These are phyloP conservation scores for Netelia virgata DNA, from an alignment of 2,888 invertebrate species.

Conservation along the genomic window DNA sequence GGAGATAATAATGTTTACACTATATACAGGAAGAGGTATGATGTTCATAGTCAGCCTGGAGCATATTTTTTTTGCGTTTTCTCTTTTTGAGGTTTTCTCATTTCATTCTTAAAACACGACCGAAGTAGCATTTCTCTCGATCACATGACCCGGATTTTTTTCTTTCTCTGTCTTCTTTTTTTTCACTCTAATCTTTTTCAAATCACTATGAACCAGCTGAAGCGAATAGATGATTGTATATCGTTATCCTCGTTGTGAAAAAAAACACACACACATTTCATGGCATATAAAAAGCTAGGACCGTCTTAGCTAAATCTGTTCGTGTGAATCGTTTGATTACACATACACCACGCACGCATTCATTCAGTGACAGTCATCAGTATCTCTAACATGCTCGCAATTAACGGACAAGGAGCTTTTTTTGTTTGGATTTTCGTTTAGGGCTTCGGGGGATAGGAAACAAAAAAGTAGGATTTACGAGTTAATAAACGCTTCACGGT, in stretches of 20 bases:
- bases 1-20: slow-evolving; percentile 80
- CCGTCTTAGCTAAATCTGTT: slow-evolving; percentile 51
- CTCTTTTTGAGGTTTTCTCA: slow-evolving; percentile 54
- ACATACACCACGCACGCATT: slow-evolving; percentile 45
- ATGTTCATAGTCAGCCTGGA: slow-evolving; percentile 76
- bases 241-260: slow-evolving; percentile 59
- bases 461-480: slow-evolving; percentile 34
- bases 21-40: slow-evolving; percentile 81
- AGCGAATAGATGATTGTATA: slow-evolving; percentile 41
- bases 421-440: slow-evolving; percentile 37
- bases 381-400: slow-evolving; percentile 48
- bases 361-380: slow-evolving; percentile 63
- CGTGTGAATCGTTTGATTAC: slow-evolving; percentile 43
- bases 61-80: slow-evolving; percentile 44
- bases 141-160: slow-evolving; percentile 63
- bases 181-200: slow-evolving; percentile 13
- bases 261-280: slow-evolving; percentile 55
- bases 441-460: slow-evolving; percentile 5
- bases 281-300: slow-evolving; percentile 67
- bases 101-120: slow-evolving; percentile 63
- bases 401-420: slow-evolving; percentile 10
- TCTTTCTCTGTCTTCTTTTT: slow-evolving; percentile 42
- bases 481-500: slow-evolving; percentile 32
- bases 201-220: slow-evolving; percentile 46
- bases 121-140: slow-evolving; percentile 60